Conservation (phyloP, 2,888 invertebrate species). For the Chrysotoxum bicinctum region DNA sequence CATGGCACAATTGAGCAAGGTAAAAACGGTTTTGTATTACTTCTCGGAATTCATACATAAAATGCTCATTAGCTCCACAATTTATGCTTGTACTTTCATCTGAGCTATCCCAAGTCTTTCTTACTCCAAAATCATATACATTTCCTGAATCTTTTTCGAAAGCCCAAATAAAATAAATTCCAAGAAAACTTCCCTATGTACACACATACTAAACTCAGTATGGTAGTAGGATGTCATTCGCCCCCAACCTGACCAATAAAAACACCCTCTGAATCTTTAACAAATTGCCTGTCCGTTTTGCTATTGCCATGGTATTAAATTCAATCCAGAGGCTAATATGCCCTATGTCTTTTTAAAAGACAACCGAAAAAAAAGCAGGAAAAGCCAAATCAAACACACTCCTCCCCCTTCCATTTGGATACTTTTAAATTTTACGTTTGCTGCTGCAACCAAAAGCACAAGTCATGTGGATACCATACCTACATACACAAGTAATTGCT, state of each 20-base stretch:
- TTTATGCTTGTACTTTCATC: too few species aligned
- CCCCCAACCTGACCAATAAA: neutral
- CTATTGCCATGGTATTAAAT: constrained; percentile 7
- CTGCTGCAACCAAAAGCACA: constrained; percentile 11
- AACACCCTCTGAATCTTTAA: constrained; percentile 1
- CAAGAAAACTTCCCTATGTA: too few species aligned
- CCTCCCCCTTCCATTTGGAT: neutral
- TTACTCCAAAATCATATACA: too few species aligned
- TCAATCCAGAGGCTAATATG: neutral
- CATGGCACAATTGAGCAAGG: too few species aligned
- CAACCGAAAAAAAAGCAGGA: neutral
- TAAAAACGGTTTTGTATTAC: too few species aligned
- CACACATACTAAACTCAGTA: neutral
- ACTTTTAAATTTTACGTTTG: neutral
- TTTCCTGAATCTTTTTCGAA: too few species aligned
- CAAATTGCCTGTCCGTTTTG: constrained; percentile 15
- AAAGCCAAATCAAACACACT: constrained; percentile 8
- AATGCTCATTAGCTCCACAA: too few species aligned
- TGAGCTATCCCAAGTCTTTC: too few species aligned
- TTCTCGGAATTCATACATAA: too few species aligned
- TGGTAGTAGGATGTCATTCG: neutral
- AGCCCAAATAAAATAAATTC: too few species aligned
- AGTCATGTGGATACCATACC: neutral
- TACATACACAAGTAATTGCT: neutral
- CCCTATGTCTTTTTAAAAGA: neutral